These are phyloP conservation scores for Malacoctenus gilli DNA, from an alignment of 2,797 vertebrate species.

Conservation along the genomic window DNA sequence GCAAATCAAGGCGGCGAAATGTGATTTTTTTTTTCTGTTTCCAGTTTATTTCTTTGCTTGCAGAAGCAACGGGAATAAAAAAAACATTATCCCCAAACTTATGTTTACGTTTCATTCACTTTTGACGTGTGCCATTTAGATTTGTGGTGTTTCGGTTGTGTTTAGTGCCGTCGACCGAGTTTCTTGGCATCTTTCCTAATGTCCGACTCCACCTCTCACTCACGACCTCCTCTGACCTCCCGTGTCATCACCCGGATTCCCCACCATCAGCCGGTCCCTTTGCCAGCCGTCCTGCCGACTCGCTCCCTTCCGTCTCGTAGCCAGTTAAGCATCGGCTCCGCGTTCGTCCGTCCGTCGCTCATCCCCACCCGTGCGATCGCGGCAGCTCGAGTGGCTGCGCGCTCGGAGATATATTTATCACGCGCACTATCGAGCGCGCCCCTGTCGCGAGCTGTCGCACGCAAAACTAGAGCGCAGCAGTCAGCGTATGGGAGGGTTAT, in stretches of 20 bases:
- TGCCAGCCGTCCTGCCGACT: constrained; percentile 4
- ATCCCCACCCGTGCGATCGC: constrained; percentile 3
- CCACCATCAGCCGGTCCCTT: background rate
- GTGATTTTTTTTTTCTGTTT: too few species aligned
- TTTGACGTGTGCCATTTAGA: too few species aligned
- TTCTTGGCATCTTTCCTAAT: too few species aligned
- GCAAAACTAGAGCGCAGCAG: constrained; percentile 24
- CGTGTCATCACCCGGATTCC: constrained; percentile 5
- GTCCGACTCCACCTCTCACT: background rate
- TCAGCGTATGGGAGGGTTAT: constrained; percentile 4
- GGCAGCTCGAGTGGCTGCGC: background rate
- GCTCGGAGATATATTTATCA: constrained; percentile 33
- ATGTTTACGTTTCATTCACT: too few species aligned
- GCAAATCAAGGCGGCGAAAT: too few species aligned
- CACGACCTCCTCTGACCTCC: background rate
- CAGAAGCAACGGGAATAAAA: too few species aligned
- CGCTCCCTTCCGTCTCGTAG: constrained; percentile 13
- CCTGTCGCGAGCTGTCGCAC: constrained; percentile 9
- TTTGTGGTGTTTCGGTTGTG: too few species aligned
- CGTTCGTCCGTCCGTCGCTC: constrained; percentile 22
- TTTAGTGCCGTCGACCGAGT: too few species aligned
- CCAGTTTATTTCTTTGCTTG: too few species aligned
- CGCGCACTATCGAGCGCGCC: constrained; percentile 10
- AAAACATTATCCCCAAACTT: too few species aligned
- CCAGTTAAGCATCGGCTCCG: constrained; percentile 8